Conservation (phyloP, 2,113 vertebrate genomes). For the Ctenodactylus gundi region DNA sequence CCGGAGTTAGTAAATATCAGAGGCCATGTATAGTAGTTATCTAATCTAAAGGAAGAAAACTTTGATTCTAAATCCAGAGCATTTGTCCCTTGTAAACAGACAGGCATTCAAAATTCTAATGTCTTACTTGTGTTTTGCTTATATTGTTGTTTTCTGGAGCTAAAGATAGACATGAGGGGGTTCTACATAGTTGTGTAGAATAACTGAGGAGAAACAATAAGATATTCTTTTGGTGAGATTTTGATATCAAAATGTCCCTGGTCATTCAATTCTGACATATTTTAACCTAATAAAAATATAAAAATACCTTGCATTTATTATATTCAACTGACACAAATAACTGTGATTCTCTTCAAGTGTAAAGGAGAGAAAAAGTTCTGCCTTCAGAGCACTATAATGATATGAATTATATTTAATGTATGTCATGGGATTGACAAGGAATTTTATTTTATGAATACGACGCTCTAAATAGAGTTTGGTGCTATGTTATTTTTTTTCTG, state of each 20-base stretch:
- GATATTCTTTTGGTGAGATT: not conserved
- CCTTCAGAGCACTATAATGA: not conserved
- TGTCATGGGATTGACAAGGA: not conserved
- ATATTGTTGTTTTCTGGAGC: not conserved
- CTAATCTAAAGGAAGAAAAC: conserved; percentile 62
- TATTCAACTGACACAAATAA: not conserved
- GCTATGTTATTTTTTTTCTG: not conserved
- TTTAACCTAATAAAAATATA: not conserved
- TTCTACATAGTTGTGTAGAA: not conserved
- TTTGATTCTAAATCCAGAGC: conserved; percentile 12
- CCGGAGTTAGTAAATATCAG: conserved; percentile 45
- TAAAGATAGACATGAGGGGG: not conserved
- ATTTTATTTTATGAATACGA: not conserved
- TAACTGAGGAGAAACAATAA: not conserved
- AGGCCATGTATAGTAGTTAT: not conserved
- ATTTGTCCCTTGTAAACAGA: conserved; percentile 39
- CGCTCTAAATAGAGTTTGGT: not conserved
- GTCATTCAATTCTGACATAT: not conserved
- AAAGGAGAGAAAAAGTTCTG: not conserved
- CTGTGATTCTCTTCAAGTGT: not conserved
- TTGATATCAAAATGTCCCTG: not conserved
- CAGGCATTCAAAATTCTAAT: not conserved
- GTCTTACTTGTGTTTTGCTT: not conserved
- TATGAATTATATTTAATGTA: not conserved
- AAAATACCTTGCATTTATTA: not conserved